Conservation (phyloP, 2,113 vertebrate species). For the Bubalus kerabau region DNA sequence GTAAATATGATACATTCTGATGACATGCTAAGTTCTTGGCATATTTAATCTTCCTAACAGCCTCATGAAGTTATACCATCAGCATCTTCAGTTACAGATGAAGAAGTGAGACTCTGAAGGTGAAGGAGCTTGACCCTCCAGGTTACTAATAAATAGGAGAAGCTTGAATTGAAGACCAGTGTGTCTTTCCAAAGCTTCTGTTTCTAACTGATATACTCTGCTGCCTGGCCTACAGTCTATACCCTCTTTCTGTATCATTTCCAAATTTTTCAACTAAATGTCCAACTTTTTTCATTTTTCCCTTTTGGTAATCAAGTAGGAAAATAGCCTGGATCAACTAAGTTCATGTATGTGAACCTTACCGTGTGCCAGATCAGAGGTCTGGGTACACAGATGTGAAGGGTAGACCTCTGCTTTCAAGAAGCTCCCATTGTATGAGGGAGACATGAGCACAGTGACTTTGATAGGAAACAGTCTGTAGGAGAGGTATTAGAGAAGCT, state of each 20-base stretch:
- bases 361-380: not conserved
- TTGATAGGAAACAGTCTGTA: not conserved
- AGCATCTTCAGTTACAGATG: not conserved
- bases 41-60: not conserved
- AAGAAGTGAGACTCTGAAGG: not conserved
- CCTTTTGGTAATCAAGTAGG: not conserved
- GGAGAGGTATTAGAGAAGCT: not conserved
- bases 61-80: not conserved
- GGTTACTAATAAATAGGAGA: not conserved
- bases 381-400: not conserved
- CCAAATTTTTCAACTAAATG: not conserved
- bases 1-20: not conserved
- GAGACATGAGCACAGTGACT: not conserved
- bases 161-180: not conserved
- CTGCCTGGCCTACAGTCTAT: not conserved
- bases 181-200: not conserved
- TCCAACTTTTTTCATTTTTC: not conserved
- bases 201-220: not conserved
- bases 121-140: not conserved
- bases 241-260: not conserved
- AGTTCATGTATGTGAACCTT: not conserved
- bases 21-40: not conserved
- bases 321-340: not conserved
- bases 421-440: not conserved
- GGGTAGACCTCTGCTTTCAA: not conserved